phyloP scores from a whole-genome alignment of 2,797 vertebrate genomes.

The Tragopan temminckii region DNA sequence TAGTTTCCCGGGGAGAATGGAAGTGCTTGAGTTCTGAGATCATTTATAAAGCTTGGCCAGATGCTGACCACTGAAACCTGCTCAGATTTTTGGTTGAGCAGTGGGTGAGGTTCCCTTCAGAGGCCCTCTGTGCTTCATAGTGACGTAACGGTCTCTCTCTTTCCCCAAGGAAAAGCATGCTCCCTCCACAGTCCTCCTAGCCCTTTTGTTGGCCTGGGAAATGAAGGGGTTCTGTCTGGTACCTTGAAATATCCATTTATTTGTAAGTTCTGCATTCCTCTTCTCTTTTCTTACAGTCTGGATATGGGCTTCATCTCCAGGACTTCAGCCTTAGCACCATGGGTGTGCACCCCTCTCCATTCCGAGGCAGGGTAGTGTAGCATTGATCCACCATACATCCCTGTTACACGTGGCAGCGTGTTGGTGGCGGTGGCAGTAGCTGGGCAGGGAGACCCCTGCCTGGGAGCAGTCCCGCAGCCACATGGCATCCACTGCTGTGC shows the following conservation, averaged over 20 bases:
- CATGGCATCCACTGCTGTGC: neutral
- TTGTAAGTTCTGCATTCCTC: constrained; percentile 72
- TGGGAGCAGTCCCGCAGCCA: neutral
- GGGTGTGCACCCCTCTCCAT: constrained; percentile 33
- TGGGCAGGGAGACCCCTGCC: constrained; percentile 34
- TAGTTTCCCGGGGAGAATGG: neutral
- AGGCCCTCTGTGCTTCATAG: neutral
- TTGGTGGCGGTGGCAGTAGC: neutral
- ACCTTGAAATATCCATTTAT: constrained; percentile 66
- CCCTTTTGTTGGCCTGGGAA: constrained; percentile 56
- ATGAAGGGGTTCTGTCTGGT: constrained; percentile 47
- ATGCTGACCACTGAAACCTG: neutral
- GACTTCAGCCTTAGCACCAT: constrained; percentile 59
- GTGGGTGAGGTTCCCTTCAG: neutral
- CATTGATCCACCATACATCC: neutral
- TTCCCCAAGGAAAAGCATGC: constrained; percentile 51
- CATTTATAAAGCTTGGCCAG: neutral
- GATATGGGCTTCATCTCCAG: constrained; percentile 65
- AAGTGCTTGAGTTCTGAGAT: neutral
- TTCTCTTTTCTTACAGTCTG: constrained; percentile 75
- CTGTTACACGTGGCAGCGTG: neutral
- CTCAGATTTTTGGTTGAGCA: constrained; percentile 31
- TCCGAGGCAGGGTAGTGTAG: constrained; percentile 63
- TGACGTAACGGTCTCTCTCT: constrained; percentile 56
- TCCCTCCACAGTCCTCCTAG: constrained; percentile 52